These are phyloP conservation scores for Bostrychus sinensis DNA, from an alignment of 2,113 vertebrate genomes.

Conservation along the genomic window DNA sequence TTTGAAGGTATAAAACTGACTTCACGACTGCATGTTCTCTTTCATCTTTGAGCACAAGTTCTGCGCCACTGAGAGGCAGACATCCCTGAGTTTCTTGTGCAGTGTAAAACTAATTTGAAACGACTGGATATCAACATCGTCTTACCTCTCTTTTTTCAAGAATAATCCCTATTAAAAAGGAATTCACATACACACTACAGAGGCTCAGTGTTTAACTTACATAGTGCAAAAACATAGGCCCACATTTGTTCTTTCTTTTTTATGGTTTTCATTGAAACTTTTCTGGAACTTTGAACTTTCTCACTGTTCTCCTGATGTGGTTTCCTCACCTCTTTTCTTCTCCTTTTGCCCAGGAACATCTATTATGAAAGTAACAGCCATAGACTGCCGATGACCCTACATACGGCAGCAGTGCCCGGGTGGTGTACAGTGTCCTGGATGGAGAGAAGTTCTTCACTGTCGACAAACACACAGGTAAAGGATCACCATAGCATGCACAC, in stretches of 20 bases:
- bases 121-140: too few relatives aligned
- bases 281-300: constrained; percentile 8
- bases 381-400: constrained; percentile 95
- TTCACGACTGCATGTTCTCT: constrained; percentile 40
- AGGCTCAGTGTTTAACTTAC: too few relatives aligned
- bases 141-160: too few relatives aligned
- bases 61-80: constrained; percentile 31
- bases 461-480: constrained; percentile 93
- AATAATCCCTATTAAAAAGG: too few relatives aligned
- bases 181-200: too few relatives aligned
- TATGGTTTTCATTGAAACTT: not conserved
- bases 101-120: constrained; percentile 43
- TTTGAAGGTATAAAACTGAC: constrained; percentile 54
- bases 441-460: constrained; percentile 94
- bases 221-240: not conserved
- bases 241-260: not conserved
- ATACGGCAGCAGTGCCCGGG: constrained; percentile 92
- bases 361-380: constrained; percentile 96
- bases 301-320: not conserved
- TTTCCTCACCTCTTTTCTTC: constrained; percentile 6
- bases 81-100: constrained; percentile 15
- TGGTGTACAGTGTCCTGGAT: constrained; percentile 96
- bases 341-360: constrained; percentile 87
- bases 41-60: constrained; percentile 45
- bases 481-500: not conserved